Base-by-base conservation (phyloP, 1,140 invertebrate species). In the Octopus sinensis region DNA sequence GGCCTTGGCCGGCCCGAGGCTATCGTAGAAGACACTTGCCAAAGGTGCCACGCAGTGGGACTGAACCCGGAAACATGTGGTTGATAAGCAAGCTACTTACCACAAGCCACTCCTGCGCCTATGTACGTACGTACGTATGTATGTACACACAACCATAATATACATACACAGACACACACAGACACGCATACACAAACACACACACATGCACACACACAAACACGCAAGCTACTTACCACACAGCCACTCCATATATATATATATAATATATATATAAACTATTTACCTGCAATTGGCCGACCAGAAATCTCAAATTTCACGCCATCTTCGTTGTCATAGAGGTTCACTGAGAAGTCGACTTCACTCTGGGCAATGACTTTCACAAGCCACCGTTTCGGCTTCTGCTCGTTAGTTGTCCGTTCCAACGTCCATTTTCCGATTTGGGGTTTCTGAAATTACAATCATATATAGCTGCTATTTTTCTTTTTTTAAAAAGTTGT, bases 301-400 rank as follows among this genome's bases (percentile, higher is more conserved):
- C 76, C 76, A 9, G 43, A 52, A 17, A 77, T 53, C 52, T 77
- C 76, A 77, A 77, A 77, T 17, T 77, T 77, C 7, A 77, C 52
- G 17, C 43, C 30, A 13, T 77, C 17, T 51, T 77, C 76, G 5
- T 23, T 53, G 5, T 17, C 17, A 51, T 52, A 77, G 43, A 77
- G 76, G 5, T 43, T 17, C 5, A 77, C 30, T 6, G 76, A 77
- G 17, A 77, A 77, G 52, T 77, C 76, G 43, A 77, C 6, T 77
- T 77, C 52, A 53, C 76, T 77, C 52, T 77, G 43, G 1, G 17
- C 76, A 6, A 51, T 52, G 6, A 77, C 76, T 6, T 13, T 52
- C 23, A 77, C 76, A 13, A 77, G 17, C 76, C 76, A 77, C 3
- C 23, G 76, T 52, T 52, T 53, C 5, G 5, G 5, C 52, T 53